These are phyloP conservation scores for Galeopsomyia nigrocyanea DNA, from an alignment of 2,888 invertebrate genomes.

Conservation along the genomic window DNA sequence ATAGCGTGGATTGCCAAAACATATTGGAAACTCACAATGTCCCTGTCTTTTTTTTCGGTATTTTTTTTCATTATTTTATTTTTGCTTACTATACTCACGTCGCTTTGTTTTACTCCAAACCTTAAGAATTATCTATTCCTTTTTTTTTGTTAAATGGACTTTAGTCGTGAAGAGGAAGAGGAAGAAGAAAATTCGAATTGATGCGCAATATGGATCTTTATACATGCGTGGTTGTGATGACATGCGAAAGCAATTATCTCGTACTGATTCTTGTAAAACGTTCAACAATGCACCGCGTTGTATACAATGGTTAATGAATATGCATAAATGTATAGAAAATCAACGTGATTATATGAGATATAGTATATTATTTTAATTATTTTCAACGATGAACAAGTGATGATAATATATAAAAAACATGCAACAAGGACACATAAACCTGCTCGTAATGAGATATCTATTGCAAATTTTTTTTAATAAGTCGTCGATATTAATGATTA, in stretches of 20 bases:
- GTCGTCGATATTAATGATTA: conserved; percentile 23
- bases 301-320: conserved; percentile 44
- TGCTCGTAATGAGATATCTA: conserved; percentile 22
- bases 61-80: conserved; percentile 15
- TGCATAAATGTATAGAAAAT: conserved; percentile 33
- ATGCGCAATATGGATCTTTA: conserved; percentile 19
- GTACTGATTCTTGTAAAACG: conserved; percentile 14
- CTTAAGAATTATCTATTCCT: conserved; percentile 6
- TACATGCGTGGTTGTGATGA: background rate
- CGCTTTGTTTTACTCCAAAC: background rate
- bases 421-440: conserved; percentile 22
- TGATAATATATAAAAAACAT: conserved; percentile 20
- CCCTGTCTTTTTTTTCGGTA: conserved; percentile 29
- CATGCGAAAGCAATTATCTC: conserved; percentile 47
- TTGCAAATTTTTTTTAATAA: conserved; percentile 23
- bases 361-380: background rate
- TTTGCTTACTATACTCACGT: background rate
- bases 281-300: conserved; percentile 29
- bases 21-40: conserved; percentile 31
- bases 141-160: conserved; percentile 32
- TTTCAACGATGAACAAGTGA: conserved; percentile 23
- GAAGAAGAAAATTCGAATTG: conserved; percentile 45
- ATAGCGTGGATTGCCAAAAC: conserved; percentile 34
- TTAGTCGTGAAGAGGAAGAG: conserved; percentile 45
- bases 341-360: conserved; percentile 25